Evolutionary conservation across 1,140 invertebrate species (phyloP).

Genomic region (Neotoxoptera formosana): DNA sequence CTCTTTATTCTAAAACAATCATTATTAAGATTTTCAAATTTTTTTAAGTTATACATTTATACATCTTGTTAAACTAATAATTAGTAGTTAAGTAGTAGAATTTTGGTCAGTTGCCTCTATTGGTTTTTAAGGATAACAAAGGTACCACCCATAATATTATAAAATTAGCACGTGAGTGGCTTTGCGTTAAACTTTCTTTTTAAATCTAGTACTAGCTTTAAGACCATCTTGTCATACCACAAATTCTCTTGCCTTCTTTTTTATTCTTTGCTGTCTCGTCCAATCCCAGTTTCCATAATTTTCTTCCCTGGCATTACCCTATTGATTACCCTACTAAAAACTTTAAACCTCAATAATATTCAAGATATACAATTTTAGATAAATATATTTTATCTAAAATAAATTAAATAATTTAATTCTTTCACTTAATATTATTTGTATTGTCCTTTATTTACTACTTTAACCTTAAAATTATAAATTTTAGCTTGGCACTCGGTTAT

Average conservation of each 20-base stretch:
- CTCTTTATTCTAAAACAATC: neutral
- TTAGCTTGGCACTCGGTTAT: conserved; percentile 52
- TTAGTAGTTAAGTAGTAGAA: neutral
- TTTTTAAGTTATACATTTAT: neutral
- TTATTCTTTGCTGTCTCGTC: too few relatives aligned
- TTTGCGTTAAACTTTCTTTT: too few relatives aligned
- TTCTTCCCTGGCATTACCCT: too few relatives aligned
- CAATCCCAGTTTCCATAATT: too few relatives aligned
- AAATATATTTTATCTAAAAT: neutral
- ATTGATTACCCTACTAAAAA: too few relatives aligned
- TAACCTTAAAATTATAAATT: neutral
- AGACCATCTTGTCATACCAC: too few relatives aligned
- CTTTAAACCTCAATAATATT: neutral
- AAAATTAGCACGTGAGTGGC: neutral
- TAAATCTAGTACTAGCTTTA: too few relatives aligned
- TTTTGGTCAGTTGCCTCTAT: too few relatives aligned
- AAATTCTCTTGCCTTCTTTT: too few relatives aligned
- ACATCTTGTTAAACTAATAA: neutral
- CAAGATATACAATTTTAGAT: neutral
- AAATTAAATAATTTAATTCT: neutral
- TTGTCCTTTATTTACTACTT: neutral
- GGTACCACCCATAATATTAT: too few relatives aligned
- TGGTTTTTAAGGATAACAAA: too few relatives aligned
- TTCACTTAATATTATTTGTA: neutral
- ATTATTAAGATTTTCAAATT: neutral